Base-by-base conservation (phyloP, 2,888 invertebrate genomes). In the Crioceris asparagi region DNA sequence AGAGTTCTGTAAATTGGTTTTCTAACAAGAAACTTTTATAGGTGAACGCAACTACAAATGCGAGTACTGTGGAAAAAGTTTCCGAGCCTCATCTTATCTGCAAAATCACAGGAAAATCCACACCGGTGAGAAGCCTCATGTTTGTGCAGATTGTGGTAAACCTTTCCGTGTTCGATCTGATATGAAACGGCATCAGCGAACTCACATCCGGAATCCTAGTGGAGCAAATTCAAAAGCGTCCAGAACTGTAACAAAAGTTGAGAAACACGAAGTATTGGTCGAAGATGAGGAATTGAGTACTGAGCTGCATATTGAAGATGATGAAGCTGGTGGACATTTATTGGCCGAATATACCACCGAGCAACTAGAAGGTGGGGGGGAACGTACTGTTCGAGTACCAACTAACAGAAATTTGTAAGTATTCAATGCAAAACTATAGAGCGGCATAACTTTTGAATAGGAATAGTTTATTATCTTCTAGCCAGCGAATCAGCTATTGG, bases 31-130 rank as follows among this genome's bases (percentile, higher is more conserved):
- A n/a, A n/a, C 7, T 38, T 32, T 45, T 41, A 11, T 32, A 0
- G 84, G 86, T 7, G 90, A 91, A 58, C 72, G 80, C 35, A 87
- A 88, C 65, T 90, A 88, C 64, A 77, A 80, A 50, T 91, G 90
- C 59, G 84, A 86, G 48, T 83, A 74, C 59, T 91, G 90, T 58
- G 72, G 71, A 44, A 90, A 87, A 64, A 75, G 78, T 15, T 91
- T 91, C 67, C 69, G 90, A 27, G 87, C 90, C 7, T 84, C 86
- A 31, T 85, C 84, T 4, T 90, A 90, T 65, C 61, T 88, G 7
- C 80, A 84, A 52, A 83, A 79, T 53, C 90, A 91, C 61, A 73
- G 86, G 51, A 70, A 85, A 45, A 85, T 86, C 38, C 90, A 90
- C 53, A 90, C 90, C 12, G 88, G 83, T 3, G 84, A 83, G 55